Evolutionary conservation across 1,140 invertebrate species (phyloP).

Genomic region (Caenorhabditis briggsae): DNA sequence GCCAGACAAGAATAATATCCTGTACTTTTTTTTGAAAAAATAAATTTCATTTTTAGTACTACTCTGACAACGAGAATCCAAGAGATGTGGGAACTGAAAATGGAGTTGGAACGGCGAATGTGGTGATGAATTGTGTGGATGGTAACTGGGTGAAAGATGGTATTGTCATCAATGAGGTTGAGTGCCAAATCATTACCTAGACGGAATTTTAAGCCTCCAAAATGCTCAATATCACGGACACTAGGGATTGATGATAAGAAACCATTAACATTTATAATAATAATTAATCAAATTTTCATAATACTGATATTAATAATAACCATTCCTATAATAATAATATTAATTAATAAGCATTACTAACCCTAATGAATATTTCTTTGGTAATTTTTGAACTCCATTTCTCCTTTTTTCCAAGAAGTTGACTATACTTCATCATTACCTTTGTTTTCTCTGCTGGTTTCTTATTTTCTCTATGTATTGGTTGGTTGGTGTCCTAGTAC

Average conservation of each 20-base stretch:
- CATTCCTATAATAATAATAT: background rate
- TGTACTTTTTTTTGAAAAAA: too few relatives aligned
- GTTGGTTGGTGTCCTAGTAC: background rate
- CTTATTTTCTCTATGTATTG: background rate
- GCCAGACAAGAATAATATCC: too few relatives aligned
- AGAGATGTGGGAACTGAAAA: conserved; percentile 10
- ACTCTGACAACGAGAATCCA: conserved; percentile 11
- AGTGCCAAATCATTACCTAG: conserved; percentile 38
- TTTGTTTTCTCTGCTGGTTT: background rate
- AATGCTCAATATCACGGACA: too few relatives aligned
- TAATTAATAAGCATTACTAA: background rate
- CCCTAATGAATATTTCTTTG: background rate
- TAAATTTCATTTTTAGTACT: conserved; percentile 15
- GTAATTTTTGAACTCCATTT: background rate
- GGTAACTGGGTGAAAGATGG: conserved; percentile 1
- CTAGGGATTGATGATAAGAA: background rate
- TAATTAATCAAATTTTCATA: background rate
- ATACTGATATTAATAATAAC: conserved; percentile 20
- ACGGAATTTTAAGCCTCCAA: too few relatives aligned
- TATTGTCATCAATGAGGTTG: conserved; percentile 16
- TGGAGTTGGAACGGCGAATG: conserved; percentile 15
- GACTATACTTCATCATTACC: background rate
- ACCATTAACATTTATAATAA: background rate
- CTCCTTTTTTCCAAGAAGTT: background rate
- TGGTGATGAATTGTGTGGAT: background rate